Evolutionary conservation across 2,888 invertebrate genomes (phyloP).

Genomic region (Epirrhoe alternata): DNA sequence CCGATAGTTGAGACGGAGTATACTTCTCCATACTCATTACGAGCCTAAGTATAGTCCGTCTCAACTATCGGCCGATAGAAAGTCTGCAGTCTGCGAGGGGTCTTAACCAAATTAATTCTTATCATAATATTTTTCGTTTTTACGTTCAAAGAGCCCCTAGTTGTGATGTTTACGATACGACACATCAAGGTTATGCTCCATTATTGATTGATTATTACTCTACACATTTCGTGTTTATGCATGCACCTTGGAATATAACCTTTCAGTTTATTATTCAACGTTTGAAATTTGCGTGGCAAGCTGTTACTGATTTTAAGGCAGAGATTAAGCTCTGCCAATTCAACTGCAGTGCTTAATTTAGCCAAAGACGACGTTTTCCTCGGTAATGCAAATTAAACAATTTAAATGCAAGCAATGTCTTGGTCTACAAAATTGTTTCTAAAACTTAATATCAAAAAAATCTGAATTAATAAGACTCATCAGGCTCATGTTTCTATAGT

Average conservation of each 20-base stretch:
- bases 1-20: too few species aligned
- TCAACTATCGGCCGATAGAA: too few species aligned
- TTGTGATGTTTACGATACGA: neutral
- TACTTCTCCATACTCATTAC: too few species aligned
- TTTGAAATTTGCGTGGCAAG: slow-evolving; percentile 6
- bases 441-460: neutral
- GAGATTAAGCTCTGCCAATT: slow-evolving; percentile 21
- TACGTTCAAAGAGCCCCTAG: neutral
- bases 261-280: neutral
- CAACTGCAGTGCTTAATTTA: slow-evolving; percentile 19
- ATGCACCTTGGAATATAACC: neutral
- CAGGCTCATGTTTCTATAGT: neutral
- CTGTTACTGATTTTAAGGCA: slow-evolving; percentile 17
- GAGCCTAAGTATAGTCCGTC: too few species aligned
- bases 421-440: neutral
- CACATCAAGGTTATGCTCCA: neutral
- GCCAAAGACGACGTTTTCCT: neutral
- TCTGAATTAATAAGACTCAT: neutral
- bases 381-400: neutral
- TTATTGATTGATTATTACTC: neutral
- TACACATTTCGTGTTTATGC: neutral
- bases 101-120: too few species aligned
- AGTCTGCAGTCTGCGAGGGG: too few species aligned
- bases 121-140: too few species aligned
- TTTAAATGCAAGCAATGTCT: neutral